A percentile compares a stretch with the other conserved stretches of the same genome.
These are phyloP conservation scores for Leptestheria dahalacensis DNA, from an alignment of 1,140 invertebrate genomes.

Conservation along the genomic window DNA sequence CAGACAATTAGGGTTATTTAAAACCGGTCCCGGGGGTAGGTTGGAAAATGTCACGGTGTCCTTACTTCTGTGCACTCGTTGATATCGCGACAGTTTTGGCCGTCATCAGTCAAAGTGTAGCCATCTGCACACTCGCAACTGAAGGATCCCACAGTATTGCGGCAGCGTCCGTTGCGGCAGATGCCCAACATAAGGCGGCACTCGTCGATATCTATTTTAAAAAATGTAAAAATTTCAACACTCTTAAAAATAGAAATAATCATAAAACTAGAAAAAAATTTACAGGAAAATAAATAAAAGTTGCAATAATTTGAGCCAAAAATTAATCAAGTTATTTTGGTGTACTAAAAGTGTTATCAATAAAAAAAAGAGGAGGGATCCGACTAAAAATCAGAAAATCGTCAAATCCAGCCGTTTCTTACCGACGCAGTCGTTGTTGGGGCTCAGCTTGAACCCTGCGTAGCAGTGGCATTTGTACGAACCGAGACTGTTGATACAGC, in stretches of 20 bases:
- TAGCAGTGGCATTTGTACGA: constrained; percentile 65
- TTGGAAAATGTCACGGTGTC: background rate
- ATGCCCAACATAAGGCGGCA: constrained; percentile 61
- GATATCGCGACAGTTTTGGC: constrained; percentile 49
- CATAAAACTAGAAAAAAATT: too few relatives aligned
- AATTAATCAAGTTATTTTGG: too few relatives aligned
- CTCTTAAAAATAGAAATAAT: background rate
- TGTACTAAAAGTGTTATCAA: background rate
- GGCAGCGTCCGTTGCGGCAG: constrained; percentile 62
- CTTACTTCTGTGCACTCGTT: constrained; percentile 49
- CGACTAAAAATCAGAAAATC: background rate
- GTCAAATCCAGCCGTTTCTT: too few relatives aligned
- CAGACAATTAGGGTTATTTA: background rate
- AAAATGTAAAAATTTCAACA: constrained; percentile 11
- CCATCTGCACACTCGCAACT: constrained; percentile 67
- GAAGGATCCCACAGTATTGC: constrained; percentile 66
- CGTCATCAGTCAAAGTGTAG: constrained; percentile 48
- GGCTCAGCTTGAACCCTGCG: constrained; percentile 60
- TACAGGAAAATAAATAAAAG: too few relatives aligned
- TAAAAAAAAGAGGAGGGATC: background rate
- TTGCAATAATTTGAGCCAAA: too few relatives aligned
- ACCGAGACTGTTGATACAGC: constrained; percentile 59
- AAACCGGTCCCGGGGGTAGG: too few relatives aligned
- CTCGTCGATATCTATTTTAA: constrained; percentile 68
- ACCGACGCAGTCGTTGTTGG: constrained; percentile 74